Conservation (phyloP, 2,888 invertebrate genomes). For the Itoplectis maculator region DNA sequence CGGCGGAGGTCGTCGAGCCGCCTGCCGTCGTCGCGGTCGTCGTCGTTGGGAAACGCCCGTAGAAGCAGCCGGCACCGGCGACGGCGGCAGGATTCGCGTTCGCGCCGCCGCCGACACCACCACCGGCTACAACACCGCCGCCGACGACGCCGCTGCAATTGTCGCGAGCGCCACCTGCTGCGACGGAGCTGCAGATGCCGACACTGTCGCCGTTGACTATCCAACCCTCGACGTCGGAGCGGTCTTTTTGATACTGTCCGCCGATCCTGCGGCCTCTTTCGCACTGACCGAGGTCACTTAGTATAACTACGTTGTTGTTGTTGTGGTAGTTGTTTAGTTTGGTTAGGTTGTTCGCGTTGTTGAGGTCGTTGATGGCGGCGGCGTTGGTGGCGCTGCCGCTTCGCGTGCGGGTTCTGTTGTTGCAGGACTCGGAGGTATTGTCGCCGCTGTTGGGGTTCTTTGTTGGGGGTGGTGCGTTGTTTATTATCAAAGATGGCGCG, state of each 20-base stretch:
- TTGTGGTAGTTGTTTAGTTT: constrained; percentile 70
- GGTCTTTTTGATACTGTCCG: constrained; percentile 49
- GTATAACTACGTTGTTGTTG: constrained; percentile 59
- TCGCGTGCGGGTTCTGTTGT: constrained; percentile 53
- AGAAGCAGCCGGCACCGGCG: constrained; percentile 78
- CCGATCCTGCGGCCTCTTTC: constrained; percentile 42
- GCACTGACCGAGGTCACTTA: constrained; percentile 61
- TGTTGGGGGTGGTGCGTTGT: no score
- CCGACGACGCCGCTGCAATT: constrained; percentile 65
- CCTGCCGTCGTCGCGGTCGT: constrained; percentile 83
- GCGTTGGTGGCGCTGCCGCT: constrained; percentile 56
- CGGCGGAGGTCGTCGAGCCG: constrained; percentile 87
- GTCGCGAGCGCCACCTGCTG: constrained; percentile 8
- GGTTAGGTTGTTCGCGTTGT: constrained; percentile 68
- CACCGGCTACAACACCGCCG: no score
- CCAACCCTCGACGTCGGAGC: constrained; percentile 60
- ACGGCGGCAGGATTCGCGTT: constrained; percentile 61
- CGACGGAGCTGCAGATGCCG: constrained; percentile 69
- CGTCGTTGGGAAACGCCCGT: constrained; percentile 86
- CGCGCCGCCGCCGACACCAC: constrained; percentile 67
- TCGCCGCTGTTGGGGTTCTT: no score
- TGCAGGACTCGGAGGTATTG: neutral
- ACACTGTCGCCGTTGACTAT: constrained; percentile 70
- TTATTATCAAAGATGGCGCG: constrained; percentile 49
- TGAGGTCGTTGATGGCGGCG: constrained; percentile 65